Evolutionary conservation across 37 sponge, comb jelly and placozoan species (phyloP).

Genomic region (Petrosia ficiformis): DNA sequence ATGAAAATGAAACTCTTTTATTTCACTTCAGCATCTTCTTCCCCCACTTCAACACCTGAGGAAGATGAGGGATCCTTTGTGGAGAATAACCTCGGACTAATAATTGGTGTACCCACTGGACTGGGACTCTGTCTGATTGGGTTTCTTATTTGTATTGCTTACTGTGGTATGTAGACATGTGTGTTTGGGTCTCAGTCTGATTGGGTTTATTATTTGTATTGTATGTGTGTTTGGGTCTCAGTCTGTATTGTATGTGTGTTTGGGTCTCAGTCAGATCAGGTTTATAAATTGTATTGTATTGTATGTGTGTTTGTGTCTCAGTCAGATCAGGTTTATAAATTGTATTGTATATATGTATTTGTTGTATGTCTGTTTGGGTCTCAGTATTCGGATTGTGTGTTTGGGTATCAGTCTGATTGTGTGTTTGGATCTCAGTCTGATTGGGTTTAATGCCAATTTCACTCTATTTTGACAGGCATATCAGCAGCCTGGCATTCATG

Average conservation of each 20-base stretch:
- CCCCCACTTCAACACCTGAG: constrained; percentile 4
- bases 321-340: no score
- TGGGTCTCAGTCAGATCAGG: constrained; percentile 16
- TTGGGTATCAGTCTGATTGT: background rate
- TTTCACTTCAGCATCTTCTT: no score
- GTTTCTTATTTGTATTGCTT: constrained; percentile 8
- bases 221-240: constrained; percentile 14
- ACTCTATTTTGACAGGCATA: background rate
- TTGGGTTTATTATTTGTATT: constrained; percentile 7
- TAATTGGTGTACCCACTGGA: constrained; percentile 43
- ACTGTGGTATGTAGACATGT: background rate
- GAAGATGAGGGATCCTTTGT: constrained; percentile 11
- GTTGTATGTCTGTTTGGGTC: no score
- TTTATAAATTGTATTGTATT: constrained; percentile 5
- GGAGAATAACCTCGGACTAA: constrained; percentile 26
- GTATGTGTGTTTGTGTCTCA: constrained; percentile 9
- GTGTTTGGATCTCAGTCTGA: constrained; percentile 15
- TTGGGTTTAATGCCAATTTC: constrained; percentile 1
- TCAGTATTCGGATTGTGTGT: no score
- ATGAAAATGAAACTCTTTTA: no score
- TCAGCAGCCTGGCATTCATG: background rate
- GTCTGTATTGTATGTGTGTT: background rate
- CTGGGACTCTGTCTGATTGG: constrained; percentile 19
- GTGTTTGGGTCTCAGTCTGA: constrained; percentile 17
- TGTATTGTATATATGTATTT: no score